Evolutionary conservation across 2,113 vertebrate genomes (phyloP).

Genomic region (Aspiorhynchus laticeps): DNA sequence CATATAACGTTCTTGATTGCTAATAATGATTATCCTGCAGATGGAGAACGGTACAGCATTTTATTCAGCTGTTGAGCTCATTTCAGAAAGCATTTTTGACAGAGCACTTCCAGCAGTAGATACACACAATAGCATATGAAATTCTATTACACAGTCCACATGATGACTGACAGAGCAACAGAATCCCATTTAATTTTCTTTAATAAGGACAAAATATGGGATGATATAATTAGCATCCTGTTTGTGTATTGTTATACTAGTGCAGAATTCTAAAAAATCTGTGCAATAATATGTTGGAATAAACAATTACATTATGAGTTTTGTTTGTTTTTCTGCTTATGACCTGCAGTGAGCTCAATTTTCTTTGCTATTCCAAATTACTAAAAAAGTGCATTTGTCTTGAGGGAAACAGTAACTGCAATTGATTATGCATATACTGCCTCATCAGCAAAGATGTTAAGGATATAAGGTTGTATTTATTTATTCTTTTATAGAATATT

Average conservation of each 20-base stretch:
- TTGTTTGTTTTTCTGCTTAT: neutral
- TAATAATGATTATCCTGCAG: neutral
- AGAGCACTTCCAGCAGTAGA: neutral
- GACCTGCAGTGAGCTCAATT: no score
- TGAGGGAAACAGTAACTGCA: neutral
- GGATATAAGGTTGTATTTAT: neutral
- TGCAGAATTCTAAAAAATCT: no score
- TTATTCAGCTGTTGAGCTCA: neutral
- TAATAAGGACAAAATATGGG: neutral
- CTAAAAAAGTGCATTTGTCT: neutral
- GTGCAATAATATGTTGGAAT: neutral
- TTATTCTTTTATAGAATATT: neutral
- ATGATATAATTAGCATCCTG: neutral
- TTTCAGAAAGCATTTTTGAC: neutral
- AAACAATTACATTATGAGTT: neutral
- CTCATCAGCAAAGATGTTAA: neutral
- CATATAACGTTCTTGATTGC: neutral
- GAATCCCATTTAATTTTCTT: neutral
- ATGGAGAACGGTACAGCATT: neutral
- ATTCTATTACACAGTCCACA: constrained; percentile 4
- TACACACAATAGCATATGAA: neutral
- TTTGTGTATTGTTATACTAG: neutral
- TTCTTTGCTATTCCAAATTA: neutral
- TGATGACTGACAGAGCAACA: constrained; percentile 4
- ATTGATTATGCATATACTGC: neutral